Conservation (phyloP, 1,140 invertebrate genomes). For the Scylla paramamosain region DNA sequence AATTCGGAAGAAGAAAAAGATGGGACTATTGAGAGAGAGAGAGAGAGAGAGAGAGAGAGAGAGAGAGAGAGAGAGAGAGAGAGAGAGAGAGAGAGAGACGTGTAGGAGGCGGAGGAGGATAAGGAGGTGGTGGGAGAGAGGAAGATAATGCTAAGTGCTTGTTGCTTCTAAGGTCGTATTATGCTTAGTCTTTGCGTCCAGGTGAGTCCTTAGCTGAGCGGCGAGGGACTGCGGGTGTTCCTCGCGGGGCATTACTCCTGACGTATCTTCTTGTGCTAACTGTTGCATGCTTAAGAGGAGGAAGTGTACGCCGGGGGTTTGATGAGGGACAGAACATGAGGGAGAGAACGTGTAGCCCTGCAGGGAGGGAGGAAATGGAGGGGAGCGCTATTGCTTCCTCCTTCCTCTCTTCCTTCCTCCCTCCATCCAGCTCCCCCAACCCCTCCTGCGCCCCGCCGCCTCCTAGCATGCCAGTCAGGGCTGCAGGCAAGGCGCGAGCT, state of each 20-base stretch:
- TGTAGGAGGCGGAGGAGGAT: not conserved
- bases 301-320: not conserved
- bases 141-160: conserved; percentile 10
- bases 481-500: not conserved
- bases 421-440: not conserved
- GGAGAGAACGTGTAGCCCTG: not conserved
- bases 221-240: not conserved
- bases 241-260: not conserved
- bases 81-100: not conserved
- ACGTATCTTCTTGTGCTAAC: not conserved
- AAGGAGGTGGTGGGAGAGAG: not conserved
- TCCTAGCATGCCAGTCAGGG: not conserved
- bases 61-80: too few species aligned
- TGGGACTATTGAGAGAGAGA: too few species aligned
- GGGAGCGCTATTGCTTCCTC: not conserved
- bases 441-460: not conserved
- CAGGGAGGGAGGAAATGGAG: not conserved
- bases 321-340: not conserved
- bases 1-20: too few species aligned
- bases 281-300: not conserved
- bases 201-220: not conserved
- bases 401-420: not conserved
- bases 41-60: too few species aligned
- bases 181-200: not conserved
- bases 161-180: not conserved